phyloP scores from a whole-genome alignment of 2,797 vertebrate species.

The Parauchenoglanis punctatus region DNA sequence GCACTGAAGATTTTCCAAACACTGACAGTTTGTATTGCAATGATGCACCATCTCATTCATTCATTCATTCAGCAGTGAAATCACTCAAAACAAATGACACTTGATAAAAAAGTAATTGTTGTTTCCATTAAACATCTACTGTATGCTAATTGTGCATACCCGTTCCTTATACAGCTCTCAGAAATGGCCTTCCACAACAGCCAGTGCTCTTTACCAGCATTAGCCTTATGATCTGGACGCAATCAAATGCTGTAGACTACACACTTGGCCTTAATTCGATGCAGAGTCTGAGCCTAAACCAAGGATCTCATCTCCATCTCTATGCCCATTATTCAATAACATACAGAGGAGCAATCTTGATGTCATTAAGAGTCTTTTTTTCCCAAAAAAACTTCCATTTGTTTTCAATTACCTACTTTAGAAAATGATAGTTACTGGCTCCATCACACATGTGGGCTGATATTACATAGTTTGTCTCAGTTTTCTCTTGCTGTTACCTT shows the following conservation, averaged over 20 bases:
- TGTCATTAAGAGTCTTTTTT: constrained; percentile 61
- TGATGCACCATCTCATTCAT: constrained; percentile 7
- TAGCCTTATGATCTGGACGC: constrained; percentile 35
- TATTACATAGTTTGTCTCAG: constrained; percentile 60
- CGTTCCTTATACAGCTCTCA: constrained; percentile 11
- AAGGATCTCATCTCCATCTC: constrained; percentile 62
- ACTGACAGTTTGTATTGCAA: neutral
- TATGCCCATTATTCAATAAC: constrained; percentile 60
- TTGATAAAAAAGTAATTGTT: neutral
- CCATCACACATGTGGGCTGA: constrained; percentile 36
- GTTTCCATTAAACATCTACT: constrained; percentile 27
- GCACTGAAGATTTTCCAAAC: neutral
- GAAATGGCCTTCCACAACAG: constrained; percentile 24
- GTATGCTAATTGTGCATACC: constrained; percentile 19
- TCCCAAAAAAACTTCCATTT: constrained; percentile 58
- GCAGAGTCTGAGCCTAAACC: constrained; percentile 53
- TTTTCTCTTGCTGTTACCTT: constrained; percentile 59
- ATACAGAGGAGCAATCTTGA: constrained; percentile 56
- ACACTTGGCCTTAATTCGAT: constrained; percentile 34
- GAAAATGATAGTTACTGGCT: constrained; percentile 39
- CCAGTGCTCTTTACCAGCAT: constrained; percentile 8
- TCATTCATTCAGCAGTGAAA: constrained; percentile 6
- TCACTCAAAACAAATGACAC: constrained; percentile 1
- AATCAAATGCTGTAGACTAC: constrained; percentile 45
- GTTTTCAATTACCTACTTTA: constrained; percentile 64